A percentile compares a stretch with the other conserved stretches of the same genome.
Conservation (phyloP, 37 sponge, comb jelly and placozoan genomes). For the Petrosia ficiformis region DNA sequence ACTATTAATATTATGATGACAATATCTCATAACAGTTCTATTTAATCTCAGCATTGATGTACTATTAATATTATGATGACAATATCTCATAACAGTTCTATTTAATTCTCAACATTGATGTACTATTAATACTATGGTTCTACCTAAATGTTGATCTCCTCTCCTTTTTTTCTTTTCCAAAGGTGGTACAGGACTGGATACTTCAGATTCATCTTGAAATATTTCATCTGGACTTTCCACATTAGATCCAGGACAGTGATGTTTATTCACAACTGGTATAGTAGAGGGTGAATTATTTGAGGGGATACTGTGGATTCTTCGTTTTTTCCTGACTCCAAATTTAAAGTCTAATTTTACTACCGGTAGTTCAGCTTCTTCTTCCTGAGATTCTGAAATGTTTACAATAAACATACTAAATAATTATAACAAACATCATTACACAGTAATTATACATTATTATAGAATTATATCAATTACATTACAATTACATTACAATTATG, state of each 20-base stretch:
- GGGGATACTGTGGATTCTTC: constrained; percentile 8
- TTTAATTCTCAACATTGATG: no score
- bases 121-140: no score
- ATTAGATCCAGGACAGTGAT: not conserved
- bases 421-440: no score
- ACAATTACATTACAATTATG: no score
- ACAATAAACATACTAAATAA: not conserved
- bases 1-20: no score
- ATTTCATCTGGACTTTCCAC: not conserved
- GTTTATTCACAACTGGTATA: not conserved
- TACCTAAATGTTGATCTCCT: not conserved
- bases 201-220: not conserved
- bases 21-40: no score
- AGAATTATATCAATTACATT: no score
- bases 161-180: constrained; percentile 2
- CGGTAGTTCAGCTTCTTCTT: no score
- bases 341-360: constrained; percentile 11
- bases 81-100: no score
- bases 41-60: no score
- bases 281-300: not conserved
- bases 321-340: constrained; percentile 30
- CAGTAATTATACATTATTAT: no score
- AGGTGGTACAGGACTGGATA: not conserved
- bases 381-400: not conserved
- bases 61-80: no score